Base-by-base conservation (phyloP, 2,113 vertebrate genomes). In the Chaetorhynchus papuensis region DNA sequence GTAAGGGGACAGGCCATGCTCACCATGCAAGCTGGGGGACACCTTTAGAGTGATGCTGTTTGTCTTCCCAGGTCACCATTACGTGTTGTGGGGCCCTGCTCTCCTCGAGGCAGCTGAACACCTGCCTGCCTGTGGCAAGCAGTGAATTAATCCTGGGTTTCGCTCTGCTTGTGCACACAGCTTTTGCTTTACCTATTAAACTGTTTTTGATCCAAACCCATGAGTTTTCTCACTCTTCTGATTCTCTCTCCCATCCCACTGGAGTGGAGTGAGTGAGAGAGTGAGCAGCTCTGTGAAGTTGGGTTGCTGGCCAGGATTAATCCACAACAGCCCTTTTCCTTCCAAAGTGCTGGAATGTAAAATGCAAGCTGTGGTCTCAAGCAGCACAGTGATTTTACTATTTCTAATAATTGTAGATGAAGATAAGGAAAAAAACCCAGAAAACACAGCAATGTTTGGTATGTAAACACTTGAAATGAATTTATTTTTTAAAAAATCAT, bases 401-500 rank as follows among this genome's bases (percentile, higher is more conserved):
- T 65, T 83, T 65, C 13, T 57, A 41, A 35, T 78, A 70, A 16
- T 10, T 18, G 10, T 37, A 70, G 16, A 15, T n/a, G 13, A 69
- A 78, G 54, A 87, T 39, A 49, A 68, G 23, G 9, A 26, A 59
- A 42, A 54, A 28, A 56, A 39, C 39, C 0, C 0, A 26, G 5
- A 35, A 82, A 56, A 50, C 12, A 54, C 42, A 52, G 15, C 27
- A 88, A 31, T 3, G 4, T 72, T 64, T 66, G 82, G 52, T 94
- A 82, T 96, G 91, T 95, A 97, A 97, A 98, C 95, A 97, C 50
- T 89, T 91, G 80, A 75, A 96, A 90, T 93, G 78, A 71, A 96
- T 98, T 98, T 98, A 98, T 98, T 98, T 78, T 49, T 60, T 9
- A 75, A 96, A 91, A 96, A 97, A 96, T 90, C 96, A 96, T 94